Evolutionary conservation across 2,888 invertebrate species (phyloP), one percentile per base, ranked within the genome.

Genomic region (Drosophila antonietae): DNA sequence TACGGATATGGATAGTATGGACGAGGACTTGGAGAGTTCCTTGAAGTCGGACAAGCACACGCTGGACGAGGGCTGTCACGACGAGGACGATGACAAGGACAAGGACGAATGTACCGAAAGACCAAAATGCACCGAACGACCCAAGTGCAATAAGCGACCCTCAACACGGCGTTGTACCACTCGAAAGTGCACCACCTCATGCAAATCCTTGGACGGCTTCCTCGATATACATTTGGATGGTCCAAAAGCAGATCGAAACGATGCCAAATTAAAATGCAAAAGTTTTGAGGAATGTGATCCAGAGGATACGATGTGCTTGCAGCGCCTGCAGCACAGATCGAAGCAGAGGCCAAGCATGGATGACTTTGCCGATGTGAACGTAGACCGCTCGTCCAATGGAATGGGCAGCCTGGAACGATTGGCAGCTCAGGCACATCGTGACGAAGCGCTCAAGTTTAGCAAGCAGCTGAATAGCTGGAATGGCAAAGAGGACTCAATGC

Each of bases 11-110:
- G 51, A 74, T 3, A 12, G 23, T n/a, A 10, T 18, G 2, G 69
- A 78, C 7, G 68, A 68, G 0, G 78, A 75, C 1, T 1, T 68
- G 57, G 62, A 78, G 2, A 51, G 51, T 9, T 52, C 52, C 0
- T 2, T 67, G 10, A 60, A 52, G 15, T 55, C 70, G 3, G 56
- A 46, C 9, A 72, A 56, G 3, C 51, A 56, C 10, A 10, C 62
- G 0, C 4, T 28, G 0, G 60, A 70, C 3, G 68, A 75, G 3
- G n/a, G 61, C 35, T 78, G 80, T 15, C 69, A 68, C 4, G 83
- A 85, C 3, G 83, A 84, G n/a, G 74, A 78, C 1, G 80, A 83
- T 0, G 60, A 31, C 3, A 77, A 72, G 3, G 68, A 81, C 1
- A 62, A 46, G 14, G 78, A 57, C 9, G 10, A 20, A 0, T 81